Base-by-base conservation (phyloP, 2,888 invertebrate genomes). In the Drymonia ruficornis region DNA sequence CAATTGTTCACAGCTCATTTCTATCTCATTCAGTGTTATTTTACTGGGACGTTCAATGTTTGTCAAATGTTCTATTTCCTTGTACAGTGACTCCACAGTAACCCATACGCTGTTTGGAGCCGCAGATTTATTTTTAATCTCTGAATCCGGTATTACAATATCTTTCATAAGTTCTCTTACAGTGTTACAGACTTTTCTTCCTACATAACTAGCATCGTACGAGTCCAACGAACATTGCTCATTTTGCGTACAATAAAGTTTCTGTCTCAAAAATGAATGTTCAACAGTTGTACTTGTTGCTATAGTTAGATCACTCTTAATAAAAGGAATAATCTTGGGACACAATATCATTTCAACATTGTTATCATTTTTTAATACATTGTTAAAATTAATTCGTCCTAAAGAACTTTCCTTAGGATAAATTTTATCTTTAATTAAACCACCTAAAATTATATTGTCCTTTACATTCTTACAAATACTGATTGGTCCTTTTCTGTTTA, bases 161-260 rank as follows among this genome's bases (percentile, higher is more conserved):
- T 70, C 64, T 67, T 70, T 73, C 15, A 73, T 61, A 13, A 74
- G 51, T 36, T 67, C 48, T 36, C 69, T 67, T 1, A 70, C 69
- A 51, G 60, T 60, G 18, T 63, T 61, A 50, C 64, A 62, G 53
- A 69, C 48, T 43, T 56, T 49, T 56, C 51, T 52, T 45, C 51
- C 57, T 61, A 60, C 46, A 23, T 54, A 53, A 15, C 58, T 59
- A 46, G 44, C 52, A 43, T 58, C 36, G 11, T 56, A 53, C 19
- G 52, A 50, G 23, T 49, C 49, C n/a, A 50, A 23, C 1, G 45
- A 45, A 28, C 19, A 46, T 49, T 44, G 36, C 7, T 43, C 23
- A 15, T 19, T 44, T 50, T 50, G 43, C 11, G 43, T n/a, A 19
- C 50, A 47, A 15, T 34, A 40, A 40, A 34, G 8, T 43, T 55